Base-by-base conservation (phyloP, 1,140 invertebrate genomes). In the Laupala kohalensis region DNA sequence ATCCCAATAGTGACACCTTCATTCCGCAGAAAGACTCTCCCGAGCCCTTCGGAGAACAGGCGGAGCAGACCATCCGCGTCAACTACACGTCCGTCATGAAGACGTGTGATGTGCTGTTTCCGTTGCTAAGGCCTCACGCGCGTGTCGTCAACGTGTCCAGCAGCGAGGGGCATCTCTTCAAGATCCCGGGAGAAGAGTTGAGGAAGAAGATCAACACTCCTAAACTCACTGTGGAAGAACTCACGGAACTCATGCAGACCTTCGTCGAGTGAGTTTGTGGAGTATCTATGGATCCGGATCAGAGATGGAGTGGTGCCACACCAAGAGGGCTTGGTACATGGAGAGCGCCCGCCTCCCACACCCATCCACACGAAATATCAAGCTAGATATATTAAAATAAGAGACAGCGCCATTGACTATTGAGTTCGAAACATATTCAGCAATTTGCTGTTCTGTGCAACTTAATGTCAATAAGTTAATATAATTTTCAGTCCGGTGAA, bases 91-190 rank as follows among this genome's bases (percentile, higher is more conserved):
- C 75, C 12, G 81, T 84, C 5, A 73, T 84, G 27, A 77, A 81
- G 76, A 77, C 85, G 2, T 87, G 84, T 72, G 74, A 81, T 6
- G 75, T 75, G 25, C 74, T 90, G 13, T 86, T 87, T 78, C 86
- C 87, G 23, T 66, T 89, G 5, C 77, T 90, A 23, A 76, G 79
- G 68, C 78, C 81, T 19, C 80, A 85, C 74, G 87, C 86, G 19
- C 82, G 88, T 69, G 85, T 90, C 37, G 86, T 87, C 0, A 86
- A 88, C 76, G 76, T 90, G 0, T 88, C 86, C 4, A 88, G 87
- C 76, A 78, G 80, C 69, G 73, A 73, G 12, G 86, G 86, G 67
- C 81, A 80, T 72, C 71, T 85, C 13, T 73, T 71, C 25, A 78
- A 71, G 71, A 79, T 79, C 77, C 80, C 81, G 69, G 81, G 80